Conservation (phyloP, 2,797 vertebrate genomes). For the Anguilla pacifica region DNA sequence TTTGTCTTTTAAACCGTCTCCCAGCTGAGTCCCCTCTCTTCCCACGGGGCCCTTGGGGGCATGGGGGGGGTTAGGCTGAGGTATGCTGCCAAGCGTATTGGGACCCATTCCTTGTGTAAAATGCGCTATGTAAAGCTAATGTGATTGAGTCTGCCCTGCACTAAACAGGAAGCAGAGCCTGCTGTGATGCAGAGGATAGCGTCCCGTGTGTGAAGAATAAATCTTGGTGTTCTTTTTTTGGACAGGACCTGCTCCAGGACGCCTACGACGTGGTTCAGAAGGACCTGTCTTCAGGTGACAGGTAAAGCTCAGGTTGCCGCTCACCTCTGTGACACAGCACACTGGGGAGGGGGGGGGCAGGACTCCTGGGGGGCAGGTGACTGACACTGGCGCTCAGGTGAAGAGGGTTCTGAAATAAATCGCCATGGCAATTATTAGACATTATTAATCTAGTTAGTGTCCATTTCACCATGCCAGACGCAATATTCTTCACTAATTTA, state of each 20-base stretch:
- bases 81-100: too few relatives aligned
- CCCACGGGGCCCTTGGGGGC: too few relatives aligned
- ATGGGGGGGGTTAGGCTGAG: too few relatives aligned
- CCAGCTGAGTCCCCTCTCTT: too few relatives aligned
- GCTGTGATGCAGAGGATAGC: background rate
- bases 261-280: constrained; percentile 46
- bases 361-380: background rate
- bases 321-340: background rate
- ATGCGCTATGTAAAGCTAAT: too few relatives aligned
- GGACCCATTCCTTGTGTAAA: too few relatives aligned
- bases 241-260: constrained; percentile 50
- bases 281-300: constrained; percentile 33
- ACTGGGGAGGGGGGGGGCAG: background rate
- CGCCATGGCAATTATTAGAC: too few relatives aligned
- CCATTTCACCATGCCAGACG: too few relatives aligned
- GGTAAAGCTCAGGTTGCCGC: constrained; percentile 28
- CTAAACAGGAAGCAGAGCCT: background rate
- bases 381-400: background rate
- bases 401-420: background rate
- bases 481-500: too few relatives aligned
- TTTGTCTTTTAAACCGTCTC: too few relatives aligned
- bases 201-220: background rate
- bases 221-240: background rate
- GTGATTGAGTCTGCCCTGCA: background rate
- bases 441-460: too few relatives aligned